Evolutionary conservation across 2,113 vertebrate species (phyloP).

Genomic region (Rynchops niger): DNA sequence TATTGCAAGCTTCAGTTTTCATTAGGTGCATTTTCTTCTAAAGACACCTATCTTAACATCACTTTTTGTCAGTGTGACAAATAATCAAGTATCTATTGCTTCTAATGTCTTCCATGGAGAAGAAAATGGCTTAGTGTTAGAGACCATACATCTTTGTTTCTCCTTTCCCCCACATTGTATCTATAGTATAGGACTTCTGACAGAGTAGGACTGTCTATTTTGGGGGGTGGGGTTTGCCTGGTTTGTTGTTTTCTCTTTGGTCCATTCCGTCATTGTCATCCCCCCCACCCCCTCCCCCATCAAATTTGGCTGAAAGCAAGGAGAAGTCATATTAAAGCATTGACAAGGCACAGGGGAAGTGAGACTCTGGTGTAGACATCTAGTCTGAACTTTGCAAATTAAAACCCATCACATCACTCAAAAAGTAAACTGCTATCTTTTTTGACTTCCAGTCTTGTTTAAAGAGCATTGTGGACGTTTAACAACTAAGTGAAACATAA

Average conservation of each 20-base stretch:
- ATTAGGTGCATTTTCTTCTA: not conserved
- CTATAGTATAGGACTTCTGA: not conserved
- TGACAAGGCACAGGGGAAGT: not conserved
- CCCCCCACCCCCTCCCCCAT: accelerated
- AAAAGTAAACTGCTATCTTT: not conserved
- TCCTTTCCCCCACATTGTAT: not conserved
- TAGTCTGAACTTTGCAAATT: not conserved
- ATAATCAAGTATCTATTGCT: not conserved
- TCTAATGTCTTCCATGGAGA: not conserved
- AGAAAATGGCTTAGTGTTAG: not conserved
- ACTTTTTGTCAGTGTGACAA: not conserved
- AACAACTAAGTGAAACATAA: not conserved
- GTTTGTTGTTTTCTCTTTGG: not conserved
- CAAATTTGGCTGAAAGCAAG: not conserved
- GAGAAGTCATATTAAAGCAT: not conserved
- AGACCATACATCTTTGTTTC: not conserved
- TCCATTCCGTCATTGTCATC: not conserved
- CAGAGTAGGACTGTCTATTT: not conserved
- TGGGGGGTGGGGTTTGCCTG: not conserved
- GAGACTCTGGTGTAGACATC: not conserved
- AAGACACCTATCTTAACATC: not conserved
- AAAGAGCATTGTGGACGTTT: not conserved
- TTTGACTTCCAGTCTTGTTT: not conserved
- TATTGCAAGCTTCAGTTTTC: not conserved
- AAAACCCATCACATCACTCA: not conserved